Conservation (phyloP, 2,797 vertebrate species). For the Petrocephalus schoutedeni region DNA sequence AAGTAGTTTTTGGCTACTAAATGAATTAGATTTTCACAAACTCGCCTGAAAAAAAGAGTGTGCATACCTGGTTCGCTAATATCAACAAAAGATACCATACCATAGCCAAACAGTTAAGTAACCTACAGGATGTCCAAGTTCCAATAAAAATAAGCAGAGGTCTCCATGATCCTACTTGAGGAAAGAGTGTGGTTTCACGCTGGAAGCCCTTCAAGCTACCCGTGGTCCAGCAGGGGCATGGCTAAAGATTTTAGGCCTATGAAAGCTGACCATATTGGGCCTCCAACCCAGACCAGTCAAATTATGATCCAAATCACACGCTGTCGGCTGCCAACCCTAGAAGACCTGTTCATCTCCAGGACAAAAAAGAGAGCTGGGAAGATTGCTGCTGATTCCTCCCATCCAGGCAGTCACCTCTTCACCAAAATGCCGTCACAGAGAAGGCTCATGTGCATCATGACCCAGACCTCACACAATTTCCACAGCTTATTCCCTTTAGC, state of each 20-base stretch:
- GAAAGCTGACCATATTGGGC: neutral
- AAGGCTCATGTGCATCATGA: too few relatives aligned
- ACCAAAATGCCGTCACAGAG: too few relatives aligned
- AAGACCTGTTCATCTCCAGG: neutral
- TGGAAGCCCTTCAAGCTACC: neutral
- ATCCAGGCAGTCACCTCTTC: too few relatives aligned
- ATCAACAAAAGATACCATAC: neutral
- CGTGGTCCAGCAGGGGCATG: neutral
- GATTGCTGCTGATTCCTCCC: neutral
- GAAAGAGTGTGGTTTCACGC: neutral
- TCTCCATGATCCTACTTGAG: neutral
- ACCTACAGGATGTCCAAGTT: neutral
- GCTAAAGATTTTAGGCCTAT: neutral
- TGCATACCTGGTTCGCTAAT: neutral
- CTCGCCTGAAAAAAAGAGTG: neutral
- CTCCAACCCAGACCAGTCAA: neutral
- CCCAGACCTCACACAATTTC: too few relatives aligned
- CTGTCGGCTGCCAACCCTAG: neutral
- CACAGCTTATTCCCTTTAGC: too few relatives aligned
- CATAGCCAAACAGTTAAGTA: neutral
- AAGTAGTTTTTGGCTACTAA: neutral
- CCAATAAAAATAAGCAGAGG: neutral
- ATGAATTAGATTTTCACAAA: neutral
- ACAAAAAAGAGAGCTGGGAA: neutral
- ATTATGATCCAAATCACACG: neutral